A percentile compares a stretch with the other conserved stretches of the same genome.
These are phyloP conservation scores for Camelus dromedarius DNA, from an alignment of 2,113 vertebrate species.

Conservation along the genomic window DNA sequence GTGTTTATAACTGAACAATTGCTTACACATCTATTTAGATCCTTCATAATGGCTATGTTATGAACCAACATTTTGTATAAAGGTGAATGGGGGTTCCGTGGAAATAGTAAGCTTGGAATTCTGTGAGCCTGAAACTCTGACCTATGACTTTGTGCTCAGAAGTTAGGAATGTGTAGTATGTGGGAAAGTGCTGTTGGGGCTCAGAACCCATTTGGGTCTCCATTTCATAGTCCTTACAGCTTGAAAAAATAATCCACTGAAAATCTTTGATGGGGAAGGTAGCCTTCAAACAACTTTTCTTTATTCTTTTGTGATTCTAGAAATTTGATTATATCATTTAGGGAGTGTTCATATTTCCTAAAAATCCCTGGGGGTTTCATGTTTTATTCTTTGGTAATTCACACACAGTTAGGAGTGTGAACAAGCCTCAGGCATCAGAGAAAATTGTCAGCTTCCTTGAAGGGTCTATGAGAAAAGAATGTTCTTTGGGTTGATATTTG, in stretches of 20 bases:
- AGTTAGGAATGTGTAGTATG: slow-evolving; percentile 57
- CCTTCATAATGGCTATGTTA: neutral
- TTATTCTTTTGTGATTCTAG: slow-evolving; percentile 55
- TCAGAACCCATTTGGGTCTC: slow-evolving; percentile 48
- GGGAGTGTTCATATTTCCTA: slow-evolving; percentile 45
- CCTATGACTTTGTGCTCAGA: slow-evolving; percentile 1
- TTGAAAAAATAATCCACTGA: slow-evolving; percentile 62
- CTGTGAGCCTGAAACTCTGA: neutral
- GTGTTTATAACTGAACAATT: neutral
- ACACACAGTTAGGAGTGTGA: slow-evolving; percentile 48
- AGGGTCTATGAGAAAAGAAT: neutral
- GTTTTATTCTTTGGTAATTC: slow-evolving; percentile 58
- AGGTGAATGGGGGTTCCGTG: neutral
- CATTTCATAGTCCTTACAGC: slow-evolving; percentile 64
- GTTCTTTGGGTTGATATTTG: neutral
- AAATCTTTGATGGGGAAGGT: slow-evolving; percentile 56
- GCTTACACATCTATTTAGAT: neutral
- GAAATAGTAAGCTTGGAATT: neutral
- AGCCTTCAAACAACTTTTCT: slow-evolving; percentile 61
- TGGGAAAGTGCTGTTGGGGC: slow-evolving; percentile 61
- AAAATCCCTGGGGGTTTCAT: slow-evolving; percentile 41
- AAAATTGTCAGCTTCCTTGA: neutral
- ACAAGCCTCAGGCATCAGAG: neutral
- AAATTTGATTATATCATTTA: slow-evolving; percentile 65
- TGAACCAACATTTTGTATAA: neutral